Evolutionary conservation across 2,888 invertebrate species (phyloP), one percentile per base, ranked within the genome.

Genomic region (Acanthopleura granulata): DNA sequence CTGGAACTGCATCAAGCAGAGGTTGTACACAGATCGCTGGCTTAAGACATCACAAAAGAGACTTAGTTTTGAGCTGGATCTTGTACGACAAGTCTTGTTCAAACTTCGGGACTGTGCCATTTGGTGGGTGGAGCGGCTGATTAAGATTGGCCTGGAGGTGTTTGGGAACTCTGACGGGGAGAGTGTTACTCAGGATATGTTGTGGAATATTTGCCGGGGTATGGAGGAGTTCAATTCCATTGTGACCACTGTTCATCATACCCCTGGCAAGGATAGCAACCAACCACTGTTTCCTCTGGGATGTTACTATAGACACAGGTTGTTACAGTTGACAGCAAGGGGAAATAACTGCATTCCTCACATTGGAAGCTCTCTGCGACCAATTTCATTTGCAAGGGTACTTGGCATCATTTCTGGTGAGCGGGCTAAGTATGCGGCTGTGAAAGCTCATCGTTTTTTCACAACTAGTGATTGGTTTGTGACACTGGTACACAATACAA

Each of bases 151-250:
- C 14, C 82, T 90, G 62, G 85, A 87, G 74, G 89, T 90, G 27
- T 85, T 90, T 73, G 88, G 89, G 49, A 89, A 90, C 77, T 86
- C 88, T 70, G 88, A 89, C 75, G 76, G 88, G 18, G 85, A 86
- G 1, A 82, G 80, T 12, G 74, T 88, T 27, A 86, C 87, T 0
- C 87, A 88, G 50, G 88, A 89, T 76, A 83, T 88, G 74, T 80
- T 90, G 70, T 90, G 90, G 89, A 87, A 87, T 73, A 85, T 90
- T 66, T 85, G 88, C 6, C 81, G 90, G 6, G 90, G 90, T 18
- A 77, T 90, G 16, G 90, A 90, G 77, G 89, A 90, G 71, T 88
- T 87, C 76, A 90, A 90, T 77, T 84, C 83, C 74, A 85, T 90
- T 30, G 82, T 87, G n/a, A 81, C 80, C 57, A 79, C 83, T 25